phyloP scores from a whole-genome alignment of 2,113 vertebrate species.

The Phalacrocorax aristotelis region DNA sequence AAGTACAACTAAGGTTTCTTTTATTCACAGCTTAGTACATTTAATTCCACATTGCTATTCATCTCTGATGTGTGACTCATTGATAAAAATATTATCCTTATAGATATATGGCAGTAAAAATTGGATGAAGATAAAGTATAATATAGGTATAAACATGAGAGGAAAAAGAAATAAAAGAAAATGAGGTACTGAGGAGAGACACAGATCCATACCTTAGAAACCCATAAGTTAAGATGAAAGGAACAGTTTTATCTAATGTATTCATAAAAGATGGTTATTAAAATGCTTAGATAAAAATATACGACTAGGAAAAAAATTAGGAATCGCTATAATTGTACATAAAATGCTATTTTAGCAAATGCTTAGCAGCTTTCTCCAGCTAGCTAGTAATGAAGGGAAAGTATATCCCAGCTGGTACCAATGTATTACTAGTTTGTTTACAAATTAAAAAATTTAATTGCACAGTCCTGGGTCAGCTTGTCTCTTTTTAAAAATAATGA shows the following conservation, averaged over 20 bases:
- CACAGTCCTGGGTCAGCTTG: not conserved
- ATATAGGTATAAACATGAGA: not conserved
- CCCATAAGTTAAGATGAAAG: not conserved
- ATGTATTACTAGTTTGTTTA: not conserved
- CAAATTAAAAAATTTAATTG: not conserved
- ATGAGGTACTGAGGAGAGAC: not conserved
- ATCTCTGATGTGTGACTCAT: not conserved
- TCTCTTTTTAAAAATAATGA: not conserved
- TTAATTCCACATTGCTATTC: not conserved
- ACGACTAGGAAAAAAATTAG: not conserved
- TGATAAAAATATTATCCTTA: not conserved
- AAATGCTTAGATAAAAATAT: not conserved
- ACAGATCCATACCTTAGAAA: not conserved
- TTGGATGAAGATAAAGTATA: not conserved
- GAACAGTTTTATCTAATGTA: not conserved
- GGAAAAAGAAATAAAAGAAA: not conserved
- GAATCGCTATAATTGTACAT: not conserved
- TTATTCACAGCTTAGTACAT: not conserved
- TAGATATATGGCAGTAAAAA: not conserved
- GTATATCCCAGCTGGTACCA: not conserved
- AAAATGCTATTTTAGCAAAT: not conserved
- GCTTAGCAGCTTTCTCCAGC: not conserved
- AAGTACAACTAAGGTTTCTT: not conserved
- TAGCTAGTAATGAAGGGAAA: not conserved
- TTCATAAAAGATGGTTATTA: not conserved